Percentiles rank a stretch among this genome's conserved stretches.
Evolutionary conservation across 2,888 invertebrate genomes (phyloP).

Genomic region (Parnassius smintheus): DNA sequence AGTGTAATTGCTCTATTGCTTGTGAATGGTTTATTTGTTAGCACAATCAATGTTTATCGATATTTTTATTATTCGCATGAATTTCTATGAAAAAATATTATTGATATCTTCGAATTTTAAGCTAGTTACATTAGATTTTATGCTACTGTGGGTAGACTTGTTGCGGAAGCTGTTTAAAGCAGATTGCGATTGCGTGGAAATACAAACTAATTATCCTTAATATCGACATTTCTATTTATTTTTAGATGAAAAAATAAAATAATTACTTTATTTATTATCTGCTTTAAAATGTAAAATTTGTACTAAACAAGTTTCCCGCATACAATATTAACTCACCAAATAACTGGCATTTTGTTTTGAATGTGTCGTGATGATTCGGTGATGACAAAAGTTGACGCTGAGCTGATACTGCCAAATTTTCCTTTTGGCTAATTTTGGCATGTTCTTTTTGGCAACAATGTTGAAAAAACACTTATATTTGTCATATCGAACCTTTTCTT

Average conservation of each 20-base stretch:
- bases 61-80: constrained; percentile 32
- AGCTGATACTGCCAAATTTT: constrained; percentile 50
- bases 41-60: constrained; percentile 56
- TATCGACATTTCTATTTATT: constrained; percentile 22
- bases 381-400: constrained; percentile 33
- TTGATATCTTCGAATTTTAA: constrained; percentile 6
- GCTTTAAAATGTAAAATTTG: no score
- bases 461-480: constrained; percentile 14
- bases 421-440: constrained; percentile 53
- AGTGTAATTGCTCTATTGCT: constrained; percentile 55
- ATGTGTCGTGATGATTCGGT: constrained; percentile 32
- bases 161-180: constrained; percentile 1
- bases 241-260: no score
- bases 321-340: no score
- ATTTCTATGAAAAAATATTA: constrained; percentile 14
- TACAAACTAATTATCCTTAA: constrained; percentile 29
- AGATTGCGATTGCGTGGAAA: background rate
- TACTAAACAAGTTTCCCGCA: no score
- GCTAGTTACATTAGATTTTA: constrained; percentile 9
- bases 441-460: constrained; percentile 56
- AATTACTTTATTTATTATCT: no score
- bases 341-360: constrained; percentile 43
- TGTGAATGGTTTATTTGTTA: constrained; percentile 52
- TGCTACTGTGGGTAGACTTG: constrained; percentile 3
- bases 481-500: constrained; percentile 4